These are phyloP conservation scores for Epinotia bilunana DNA, from an alignment of 2,888 invertebrate genomes.

Conservation along the genomic window DNA sequence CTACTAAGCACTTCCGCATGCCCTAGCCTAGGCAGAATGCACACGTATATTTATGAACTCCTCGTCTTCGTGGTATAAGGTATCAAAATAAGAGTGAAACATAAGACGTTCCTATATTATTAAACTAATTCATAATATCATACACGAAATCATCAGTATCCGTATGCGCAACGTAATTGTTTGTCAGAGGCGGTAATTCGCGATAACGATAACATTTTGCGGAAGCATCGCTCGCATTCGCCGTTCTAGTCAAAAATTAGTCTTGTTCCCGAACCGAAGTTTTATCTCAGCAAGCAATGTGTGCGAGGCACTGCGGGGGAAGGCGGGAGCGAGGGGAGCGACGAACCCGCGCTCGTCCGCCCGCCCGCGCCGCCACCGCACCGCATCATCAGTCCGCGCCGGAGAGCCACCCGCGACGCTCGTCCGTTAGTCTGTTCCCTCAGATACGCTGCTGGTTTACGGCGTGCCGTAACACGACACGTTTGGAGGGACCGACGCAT, in stretches of 20 bases:
- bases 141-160: constrained; percentile 9
- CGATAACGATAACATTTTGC: constrained; percentile 76
- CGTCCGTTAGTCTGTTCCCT: constrained; percentile 80
- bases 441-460: constrained; percentile 85
- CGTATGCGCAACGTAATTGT: constrained; percentile 2
- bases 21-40: constrained; percentile 59
- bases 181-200: constrained; percentile 45
- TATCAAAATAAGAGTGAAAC: neutral
- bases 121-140: neutral
- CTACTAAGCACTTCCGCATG: constrained; percentile 77
- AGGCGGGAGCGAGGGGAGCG: constrained; percentile 57
- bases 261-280: constrained; percentile 78
- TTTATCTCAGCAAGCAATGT: constrained; percentile 77
- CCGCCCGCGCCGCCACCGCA: constrained; percentile 80
- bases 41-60: constrained; percentile 3
- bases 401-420: constrained; percentile 80
- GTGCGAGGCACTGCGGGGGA: constrained; percentile 61
- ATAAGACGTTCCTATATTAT: neutral
- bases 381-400: constrained; percentile 82
- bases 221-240: constrained; percentile 68
- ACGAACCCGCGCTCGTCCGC: constrained; percentile 78
- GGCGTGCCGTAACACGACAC: constrained; percentile 84
- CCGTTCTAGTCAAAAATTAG: constrained; percentile 74
- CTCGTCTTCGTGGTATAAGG: neutral
- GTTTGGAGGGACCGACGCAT: constrained; percentile 82